Conservation (phyloP, 2,113 vertebrate species). For the human region DNA sequence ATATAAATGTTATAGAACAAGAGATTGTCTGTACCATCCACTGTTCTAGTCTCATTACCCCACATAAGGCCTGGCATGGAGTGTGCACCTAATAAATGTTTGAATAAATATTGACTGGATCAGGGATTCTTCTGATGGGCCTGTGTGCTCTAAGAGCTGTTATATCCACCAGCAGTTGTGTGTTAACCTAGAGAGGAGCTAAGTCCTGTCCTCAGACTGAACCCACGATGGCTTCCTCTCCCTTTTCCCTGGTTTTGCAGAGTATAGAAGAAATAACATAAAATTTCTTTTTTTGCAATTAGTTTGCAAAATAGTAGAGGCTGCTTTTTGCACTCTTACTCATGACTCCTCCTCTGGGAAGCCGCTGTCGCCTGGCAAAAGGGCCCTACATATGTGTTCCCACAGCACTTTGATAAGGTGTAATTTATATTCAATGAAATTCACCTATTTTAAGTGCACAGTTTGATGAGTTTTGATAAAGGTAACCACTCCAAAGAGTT, state of each 20-base stretch:
- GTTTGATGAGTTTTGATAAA: neutral
- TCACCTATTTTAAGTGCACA: neutral
- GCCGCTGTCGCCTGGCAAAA: neutral
- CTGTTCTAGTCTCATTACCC: neutral
- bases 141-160: neutral
- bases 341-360: neutral
- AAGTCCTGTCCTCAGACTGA: neutral
- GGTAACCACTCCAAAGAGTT: neutral
- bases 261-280: slow-evolving; percentile 21
- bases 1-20: neutral
- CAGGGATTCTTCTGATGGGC: neutral
- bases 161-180: neutral
- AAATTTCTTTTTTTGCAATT: neutral
- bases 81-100: neutral
- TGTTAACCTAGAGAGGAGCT: neutral
- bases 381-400: neutral
- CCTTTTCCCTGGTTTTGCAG: neutral
- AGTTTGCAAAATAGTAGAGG: neutral
- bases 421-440: neutral
- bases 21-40: neutral
- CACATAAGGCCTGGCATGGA: neutral
- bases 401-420: neutral
- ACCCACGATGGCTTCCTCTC: neutral
- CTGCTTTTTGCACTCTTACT: neutral
- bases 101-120: neutral